Base-by-base conservation (phyloP, 2,797 vertebrate genomes). In the Hyperoplus immaculatus region DNA sequence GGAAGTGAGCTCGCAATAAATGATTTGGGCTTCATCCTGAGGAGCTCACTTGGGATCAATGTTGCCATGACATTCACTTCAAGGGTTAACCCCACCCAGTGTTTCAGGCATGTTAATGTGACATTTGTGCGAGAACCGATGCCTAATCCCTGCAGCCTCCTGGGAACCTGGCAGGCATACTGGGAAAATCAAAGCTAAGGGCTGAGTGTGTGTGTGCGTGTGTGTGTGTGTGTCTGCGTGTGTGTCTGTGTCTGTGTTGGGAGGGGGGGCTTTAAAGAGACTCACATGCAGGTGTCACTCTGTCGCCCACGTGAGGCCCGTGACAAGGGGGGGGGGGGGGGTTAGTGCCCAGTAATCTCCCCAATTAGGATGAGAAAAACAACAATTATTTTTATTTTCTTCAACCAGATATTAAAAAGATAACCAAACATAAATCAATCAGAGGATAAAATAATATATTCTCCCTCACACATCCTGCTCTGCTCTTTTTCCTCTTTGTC, bases 381-480 rank as follows among this genome's bases (percentile, higher is more conserved):
- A 66, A 66, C 56, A 12, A 16, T 49, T 49, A 78, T 87, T 77
- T 80, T 75, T 74, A 86, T 89, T 90, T 85, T 86, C 73, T 85
- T 62, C 60, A 83, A 79, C 65, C 77, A 82, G 84, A 91, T 86
- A 92, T 91, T 92, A 88, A 90, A 92, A 91, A 88, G 77, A 90
- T 88, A 88, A 82, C 15, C 43, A 68, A 75, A 75, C 76, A 84
- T 85, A 79, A 87, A 93, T 91, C 76, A 77, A 82, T 88, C 85
- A 84, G 60, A 47, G 14, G 70, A 65, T 71, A 69, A 86, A 81
- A 89, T 74, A 75, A 42, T 85, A 65, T 86, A 90, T 83, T 81
- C 69, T 79, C 63, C 64, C 74, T 75, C 49, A 67, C 64, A 59
- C 67, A 60, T 69, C 21, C 66, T 77, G 45, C 71, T 66, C 60